Conservation (phyloP, 2,113 vertebrate genomes). For the Phylloscopus whistleri region DNA sequence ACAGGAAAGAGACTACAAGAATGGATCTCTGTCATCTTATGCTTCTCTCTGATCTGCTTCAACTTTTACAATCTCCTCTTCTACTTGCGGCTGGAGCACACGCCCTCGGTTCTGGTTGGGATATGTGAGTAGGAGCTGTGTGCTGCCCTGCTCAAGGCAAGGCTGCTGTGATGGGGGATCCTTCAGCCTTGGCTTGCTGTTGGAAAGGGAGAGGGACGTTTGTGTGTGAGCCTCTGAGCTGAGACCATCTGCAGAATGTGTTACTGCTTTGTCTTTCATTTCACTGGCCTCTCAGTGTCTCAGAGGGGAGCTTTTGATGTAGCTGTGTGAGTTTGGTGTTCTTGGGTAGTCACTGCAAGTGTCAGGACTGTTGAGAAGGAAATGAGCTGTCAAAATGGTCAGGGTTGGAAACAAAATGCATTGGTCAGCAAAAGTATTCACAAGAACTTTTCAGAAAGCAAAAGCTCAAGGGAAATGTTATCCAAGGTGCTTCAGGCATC, state of each 20-base stretch:
- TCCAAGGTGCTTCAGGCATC: background rate
- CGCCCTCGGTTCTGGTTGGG: slow-evolving; percentile 80
- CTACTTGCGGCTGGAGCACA: slow-evolving; percentile 86
- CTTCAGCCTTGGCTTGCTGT: background rate
- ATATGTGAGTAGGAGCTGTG: slow-evolving; percentile 77
- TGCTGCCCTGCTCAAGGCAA: background rate
- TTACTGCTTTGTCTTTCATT: background rate
- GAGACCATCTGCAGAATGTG: background rate
- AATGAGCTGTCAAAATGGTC: background rate
- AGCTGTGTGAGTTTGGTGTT: background rate
- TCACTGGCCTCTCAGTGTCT: background rate
- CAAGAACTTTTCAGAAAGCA: background rate
- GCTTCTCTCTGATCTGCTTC: slow-evolving; percentile 91
- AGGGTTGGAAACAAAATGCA: background rate
- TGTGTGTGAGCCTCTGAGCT: background rate
- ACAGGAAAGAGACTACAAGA: slow-evolving; percentile 94
- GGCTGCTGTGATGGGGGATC: background rate
- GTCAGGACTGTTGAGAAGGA: background rate
- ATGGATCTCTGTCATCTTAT: slow-evolving; percentile 90
- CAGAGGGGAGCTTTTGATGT: background rate
- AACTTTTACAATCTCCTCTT: slow-evolving; percentile 89
- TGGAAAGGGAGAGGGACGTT: background rate
- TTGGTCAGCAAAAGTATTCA: background rate
- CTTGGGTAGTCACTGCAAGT: background rate
- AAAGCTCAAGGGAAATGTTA: background rate